Evolutionary conservation across 1,140 invertebrate genomes (phyloP).

Genomic region (Atta colombica): DNA sequence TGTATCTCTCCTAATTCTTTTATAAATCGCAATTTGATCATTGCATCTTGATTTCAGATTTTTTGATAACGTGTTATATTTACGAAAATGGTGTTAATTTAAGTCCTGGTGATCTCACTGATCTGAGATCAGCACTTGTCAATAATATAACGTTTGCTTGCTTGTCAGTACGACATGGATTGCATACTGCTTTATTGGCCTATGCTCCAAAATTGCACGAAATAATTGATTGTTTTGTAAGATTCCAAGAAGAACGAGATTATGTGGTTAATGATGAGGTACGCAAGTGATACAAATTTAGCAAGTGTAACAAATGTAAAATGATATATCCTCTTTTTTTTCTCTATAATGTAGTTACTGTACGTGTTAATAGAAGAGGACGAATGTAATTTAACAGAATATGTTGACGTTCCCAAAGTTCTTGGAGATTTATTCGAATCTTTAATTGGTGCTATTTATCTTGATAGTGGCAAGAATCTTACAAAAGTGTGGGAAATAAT

Average conservation of each 20-base stretch:
- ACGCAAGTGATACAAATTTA: slow-evolving; percentile 62
- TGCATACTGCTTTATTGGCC: slow-evolving; percentile 91
- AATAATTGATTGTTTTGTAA: slow-evolving; percentile 92
- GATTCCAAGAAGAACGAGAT: slow-evolving; percentile 91
- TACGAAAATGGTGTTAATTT: slow-evolving; percentile 91
- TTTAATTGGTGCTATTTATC: slow-evolving; percentile 95
- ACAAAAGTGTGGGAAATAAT: slow-evolving; percentile 93
- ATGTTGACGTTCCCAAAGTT: slow-evolving; percentile 97
- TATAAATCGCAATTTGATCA: slow-evolving; percentile 80
- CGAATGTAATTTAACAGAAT: slow-evolving; percentile 89
- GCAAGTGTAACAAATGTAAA: slow-evolving; percentile 61
- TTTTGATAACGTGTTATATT: slow-evolving; percentile 95
- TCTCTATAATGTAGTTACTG: slow-evolving; percentile 68
- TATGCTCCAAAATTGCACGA: slow-evolving; percentile 89
- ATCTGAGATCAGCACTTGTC: slow-evolving; percentile 96
- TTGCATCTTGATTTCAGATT: slow-evolving; percentile 88
- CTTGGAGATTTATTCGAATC: slow-evolving; percentile 98
- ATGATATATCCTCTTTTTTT: slow-evolving; percentile 22
- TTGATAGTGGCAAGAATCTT: slow-evolving; percentile 94
- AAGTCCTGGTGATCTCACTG: slow-evolving; percentile 95
- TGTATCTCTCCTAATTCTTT: not conserved
- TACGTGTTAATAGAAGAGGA: slow-evolving; percentile 90
- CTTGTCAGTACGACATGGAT: slow-evolving; percentile 93
- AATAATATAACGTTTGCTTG: slow-evolving; percentile 98
- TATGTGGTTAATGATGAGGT: slow-evolving; percentile 89